A percentile compares a stretch with the other conserved stretches of the same genome.
Conservation (phyloP, 2,797 vertebrate genomes). For the Xerus rutilus region DNA sequence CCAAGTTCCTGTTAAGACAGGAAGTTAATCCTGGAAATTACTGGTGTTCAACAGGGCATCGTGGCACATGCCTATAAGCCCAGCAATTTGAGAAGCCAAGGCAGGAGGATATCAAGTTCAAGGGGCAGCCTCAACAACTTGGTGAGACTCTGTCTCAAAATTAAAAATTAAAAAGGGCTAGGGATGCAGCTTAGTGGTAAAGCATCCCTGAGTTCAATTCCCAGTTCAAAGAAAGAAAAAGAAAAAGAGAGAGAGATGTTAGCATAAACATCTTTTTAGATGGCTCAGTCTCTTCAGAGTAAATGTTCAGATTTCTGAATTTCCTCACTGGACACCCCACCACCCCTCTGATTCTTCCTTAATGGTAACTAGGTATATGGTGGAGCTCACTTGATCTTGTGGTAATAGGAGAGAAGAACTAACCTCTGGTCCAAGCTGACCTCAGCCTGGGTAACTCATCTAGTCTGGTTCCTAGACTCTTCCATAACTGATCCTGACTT, state of each 20-base stretch:
- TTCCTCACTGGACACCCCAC: neutral
- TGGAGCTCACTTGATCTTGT: neutral
- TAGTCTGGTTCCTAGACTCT: neutral
- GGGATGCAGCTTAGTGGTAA: too few relatives aligned
- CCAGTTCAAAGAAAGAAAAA: too few relatives aligned
- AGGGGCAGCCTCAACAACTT: too few relatives aligned
- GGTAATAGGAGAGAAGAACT: neutral
- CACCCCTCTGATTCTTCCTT: constrained; percentile 8
- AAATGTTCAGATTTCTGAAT: neutral
- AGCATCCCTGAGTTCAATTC: too few relatives aligned
- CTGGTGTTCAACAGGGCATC: neutral
- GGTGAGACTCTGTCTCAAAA: too few relatives aligned
- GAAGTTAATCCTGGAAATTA: neutral
- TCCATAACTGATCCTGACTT: neutral
- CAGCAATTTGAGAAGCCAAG: neutral
- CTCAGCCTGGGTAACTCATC: neutral
- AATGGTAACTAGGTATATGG: neutral
- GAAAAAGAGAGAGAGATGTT: too few relatives aligned
- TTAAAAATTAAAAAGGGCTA: too few relatives aligned
- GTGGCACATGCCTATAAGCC: neutral
- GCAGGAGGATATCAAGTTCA: neutral
- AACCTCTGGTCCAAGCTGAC: neutral
- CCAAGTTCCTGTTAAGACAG: neutral
- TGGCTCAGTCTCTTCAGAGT: neutral
- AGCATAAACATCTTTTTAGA: neutral